Conservation (phyloP, 2,113 vertebrate species). For the Aleadryas rufinucha region DNA sequence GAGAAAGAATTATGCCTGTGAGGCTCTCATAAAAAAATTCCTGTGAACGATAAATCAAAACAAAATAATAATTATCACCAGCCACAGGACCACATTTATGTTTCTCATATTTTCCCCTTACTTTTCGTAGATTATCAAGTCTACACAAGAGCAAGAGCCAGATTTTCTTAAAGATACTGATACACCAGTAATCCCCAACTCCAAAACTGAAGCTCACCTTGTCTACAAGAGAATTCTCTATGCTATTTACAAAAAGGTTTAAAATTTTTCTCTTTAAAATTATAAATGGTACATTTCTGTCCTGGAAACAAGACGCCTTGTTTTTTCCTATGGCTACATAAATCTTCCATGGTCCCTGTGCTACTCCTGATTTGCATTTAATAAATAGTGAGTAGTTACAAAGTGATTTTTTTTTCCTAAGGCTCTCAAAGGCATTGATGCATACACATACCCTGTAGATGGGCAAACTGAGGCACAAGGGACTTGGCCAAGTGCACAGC, state of each 20-base stretch:
- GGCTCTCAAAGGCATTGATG: neutral
- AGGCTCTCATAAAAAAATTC: conserved; percentile 71
- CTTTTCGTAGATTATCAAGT: conserved; percentile 60
- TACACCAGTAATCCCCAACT: neutral
- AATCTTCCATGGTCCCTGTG: neutral
- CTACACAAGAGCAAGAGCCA: conserved; percentile 43
- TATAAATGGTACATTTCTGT: neutral
- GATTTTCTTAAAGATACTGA: conserved; percentile 32
- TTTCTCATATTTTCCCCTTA: conserved; percentile 66
- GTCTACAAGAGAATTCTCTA: neutral
- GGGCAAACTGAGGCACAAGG: neutral
- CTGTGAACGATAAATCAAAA: conserved; percentile 70
- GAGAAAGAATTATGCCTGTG: conserved; percentile 65
- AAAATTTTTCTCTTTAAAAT: neutral
- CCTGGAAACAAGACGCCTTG: neutral
- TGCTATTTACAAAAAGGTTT: neutral
- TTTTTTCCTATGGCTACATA: neutral
- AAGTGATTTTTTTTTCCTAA: neutral
- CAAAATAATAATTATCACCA: conserved; percentile 82
- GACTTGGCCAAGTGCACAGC: neutral
- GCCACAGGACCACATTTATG: conserved; percentile 45
- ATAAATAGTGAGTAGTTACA: neutral
- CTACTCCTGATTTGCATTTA: neutral
- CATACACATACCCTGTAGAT: neutral
- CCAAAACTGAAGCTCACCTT: neutral